phyloP scores from a whole-genome alignment of 2,888 invertebrate genomes.

The Coenonympha arcania region DNA sequence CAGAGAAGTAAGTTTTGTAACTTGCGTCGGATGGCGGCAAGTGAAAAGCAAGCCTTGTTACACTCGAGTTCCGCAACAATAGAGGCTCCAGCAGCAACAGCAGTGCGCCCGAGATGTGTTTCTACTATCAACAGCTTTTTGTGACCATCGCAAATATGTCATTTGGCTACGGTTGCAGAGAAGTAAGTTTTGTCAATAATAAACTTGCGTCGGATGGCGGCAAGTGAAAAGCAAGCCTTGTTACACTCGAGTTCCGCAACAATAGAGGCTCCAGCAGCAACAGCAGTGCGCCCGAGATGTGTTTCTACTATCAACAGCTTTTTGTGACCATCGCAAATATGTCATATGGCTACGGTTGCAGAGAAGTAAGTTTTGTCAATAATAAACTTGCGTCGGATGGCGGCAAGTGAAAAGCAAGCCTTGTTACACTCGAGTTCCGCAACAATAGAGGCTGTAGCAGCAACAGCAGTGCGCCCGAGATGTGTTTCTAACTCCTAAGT shows the following conservation, averaged over 20 bases:
- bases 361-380: too few relatives aligned
- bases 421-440: constrained; percentile 1
- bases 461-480: constrained; percentile 7
- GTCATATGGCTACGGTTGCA: too few relatives aligned
- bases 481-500: constrained; percentile 21
- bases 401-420: background rate
- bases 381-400: background rate
- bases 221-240: background rate
- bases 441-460: constrained; percentile 16
- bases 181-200: too few relatives aligned
- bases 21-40: background rate
- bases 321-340: too few relatives aligned
- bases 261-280: too few relatives aligned
- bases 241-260: constrained; percentile 6
- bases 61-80: constrained; percentile 10
- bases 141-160: too few relatives aligned
- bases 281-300: constrained; percentile 9
- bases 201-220: background rate
- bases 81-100: too few relatives aligned
- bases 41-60: background rate
- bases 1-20: too few relatives aligned
- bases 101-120: constrained; percentile 11
- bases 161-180: too few relatives aligned
- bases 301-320: too few relatives aligned
- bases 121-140: too few relatives aligned